phyloP scores from a whole-genome alignment of 2,113 vertebrate species.

The Turdus rufiventris region DNA sequence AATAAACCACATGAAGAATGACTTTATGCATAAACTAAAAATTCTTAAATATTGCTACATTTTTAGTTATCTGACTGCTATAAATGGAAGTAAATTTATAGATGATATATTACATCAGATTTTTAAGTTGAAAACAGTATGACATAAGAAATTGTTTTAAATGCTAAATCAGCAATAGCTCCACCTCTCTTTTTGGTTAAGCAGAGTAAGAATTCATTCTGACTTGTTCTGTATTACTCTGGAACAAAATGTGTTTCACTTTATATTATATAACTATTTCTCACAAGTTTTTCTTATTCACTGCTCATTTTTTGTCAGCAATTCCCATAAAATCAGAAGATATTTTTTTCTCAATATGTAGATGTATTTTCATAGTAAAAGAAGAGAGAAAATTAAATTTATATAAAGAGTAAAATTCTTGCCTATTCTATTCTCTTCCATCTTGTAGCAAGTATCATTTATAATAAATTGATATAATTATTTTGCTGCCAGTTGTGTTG shows the following conservation, averaged over 20 bases:
- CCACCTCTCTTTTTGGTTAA: background rate
- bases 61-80: background rate
- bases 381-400: background rate
- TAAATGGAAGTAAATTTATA: background rate
- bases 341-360: background rate
- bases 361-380: background rate
- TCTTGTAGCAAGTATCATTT: background rate
- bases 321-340: background rate
- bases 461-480: background rate
- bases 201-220: background rate
- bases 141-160: background rate
- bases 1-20: background rate
- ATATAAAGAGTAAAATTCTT: background rate
- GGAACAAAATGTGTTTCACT: background rate
- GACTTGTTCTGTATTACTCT: background rate
- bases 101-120: background rate
- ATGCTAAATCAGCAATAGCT: background rate
- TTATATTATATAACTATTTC: background rate
- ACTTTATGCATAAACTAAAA: background rate
- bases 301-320: background rate
- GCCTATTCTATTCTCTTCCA: background rate
- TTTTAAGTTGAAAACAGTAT: background rate
- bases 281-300: background rate
- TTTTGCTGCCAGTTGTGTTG: background rate
- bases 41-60: background rate